These are phyloP conservation scores for Aspidoscelis tigris DNA, from an alignment of 2,113 vertebrate species.

Conservation along the genomic window DNA sequence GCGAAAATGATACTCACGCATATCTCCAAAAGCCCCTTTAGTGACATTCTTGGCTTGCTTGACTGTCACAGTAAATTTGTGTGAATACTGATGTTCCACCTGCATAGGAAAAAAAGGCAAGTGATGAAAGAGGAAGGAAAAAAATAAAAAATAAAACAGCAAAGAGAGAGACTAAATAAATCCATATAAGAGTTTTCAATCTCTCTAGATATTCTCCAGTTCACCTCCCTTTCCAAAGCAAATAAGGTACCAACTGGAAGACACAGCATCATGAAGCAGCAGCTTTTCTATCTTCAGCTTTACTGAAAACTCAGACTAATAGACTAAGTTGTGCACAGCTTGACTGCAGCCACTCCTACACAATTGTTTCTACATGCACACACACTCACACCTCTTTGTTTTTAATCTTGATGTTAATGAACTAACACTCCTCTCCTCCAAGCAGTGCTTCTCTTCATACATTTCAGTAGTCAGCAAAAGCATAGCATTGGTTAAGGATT, in stretches of 20 bases:
- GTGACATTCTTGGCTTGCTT: constrained; percentile 90
- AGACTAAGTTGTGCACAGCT: constrained; percentile 25
- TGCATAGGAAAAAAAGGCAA: constrained; percentile 68
- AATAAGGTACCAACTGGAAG: constrained; percentile 67
- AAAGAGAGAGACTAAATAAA: background rate
- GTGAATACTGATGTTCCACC: constrained; percentile 97
- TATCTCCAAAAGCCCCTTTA: constrained; percentile 92
- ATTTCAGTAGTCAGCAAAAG: constrained; percentile 49
- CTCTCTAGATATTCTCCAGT: constrained; percentile 23
- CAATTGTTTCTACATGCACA: background rate
- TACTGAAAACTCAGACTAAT: constrained; percentile 54
- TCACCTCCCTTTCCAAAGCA: constrained; percentile 35
- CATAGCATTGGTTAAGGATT: fast-evolving
- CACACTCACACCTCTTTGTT: background rate
- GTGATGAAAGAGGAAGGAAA: constrained; percentile 39
- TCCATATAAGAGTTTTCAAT: constrained; percentile 20
- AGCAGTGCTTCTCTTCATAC: constrained; percentile 44
- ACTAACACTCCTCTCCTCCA: constrained; percentile 57
- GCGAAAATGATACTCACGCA: constrained; percentile 84
- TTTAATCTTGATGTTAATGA: constrained; percentile 63
- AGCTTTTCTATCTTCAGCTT: constrained; percentile 46
- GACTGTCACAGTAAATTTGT: constrained; percentile 89
- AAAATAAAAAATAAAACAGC: constrained; percentile 40
- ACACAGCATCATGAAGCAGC: constrained; percentile 67
- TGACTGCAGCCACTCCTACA: constrained; percentile 48